Base-by-base conservation (phyloP, 2,797 vertebrate genomes). In the Rachycentron canadum region DNA sequence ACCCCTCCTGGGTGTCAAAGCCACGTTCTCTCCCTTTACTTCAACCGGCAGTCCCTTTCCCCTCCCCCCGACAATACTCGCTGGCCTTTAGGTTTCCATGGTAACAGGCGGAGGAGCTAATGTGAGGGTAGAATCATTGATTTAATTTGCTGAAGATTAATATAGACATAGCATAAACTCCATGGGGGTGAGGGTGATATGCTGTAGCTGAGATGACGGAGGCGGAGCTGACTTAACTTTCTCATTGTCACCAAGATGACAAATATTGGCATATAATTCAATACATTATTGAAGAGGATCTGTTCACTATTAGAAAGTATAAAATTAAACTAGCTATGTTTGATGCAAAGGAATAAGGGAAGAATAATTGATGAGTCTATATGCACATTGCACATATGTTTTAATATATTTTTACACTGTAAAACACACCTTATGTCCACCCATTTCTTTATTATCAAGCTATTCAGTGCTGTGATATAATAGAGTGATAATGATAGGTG, bases 51-150 rank as follows among this genome's bases (percentile, higher is more conserved):
- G 4, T 23, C 62, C 28, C 11, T 7, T 7, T 7, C 45, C 45
- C 66, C 28, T 21, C 49, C 45, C 28, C 61, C 59, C 19, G 21
- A 59, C 62, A 66, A 76, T 68, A 74, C 55, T 80, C 73, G 32
- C 83, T 84, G 87, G 88, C 86, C 89, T 91, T 89, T 84, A 30
- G 60, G 91, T 94, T 91, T 66, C 93, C 91, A 91, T 92, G 85
- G 93, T 78, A 92, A 93, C 90, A 83, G 73, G 69, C 53, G 2
- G 41, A 69, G 73, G 76, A 84, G 83, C 78, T 89, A 84, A 88
- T 88, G 85, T 65, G 60, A 83, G 73, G 78, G 63, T 75, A 77
- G 71, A 84, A 77, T 63, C 81, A 69, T 81, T 89, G 82, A 91
- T 91, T 91, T 91, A 77, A 93, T 91, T 90, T 89, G 79, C 72